A percentile compares a stretch with the other conserved stretches of the same genome.
These are phyloP conservation scores for Habroteleia sp. DNA, from an alignment of 2,888 invertebrate species.

Conservation along the genomic window DNA sequence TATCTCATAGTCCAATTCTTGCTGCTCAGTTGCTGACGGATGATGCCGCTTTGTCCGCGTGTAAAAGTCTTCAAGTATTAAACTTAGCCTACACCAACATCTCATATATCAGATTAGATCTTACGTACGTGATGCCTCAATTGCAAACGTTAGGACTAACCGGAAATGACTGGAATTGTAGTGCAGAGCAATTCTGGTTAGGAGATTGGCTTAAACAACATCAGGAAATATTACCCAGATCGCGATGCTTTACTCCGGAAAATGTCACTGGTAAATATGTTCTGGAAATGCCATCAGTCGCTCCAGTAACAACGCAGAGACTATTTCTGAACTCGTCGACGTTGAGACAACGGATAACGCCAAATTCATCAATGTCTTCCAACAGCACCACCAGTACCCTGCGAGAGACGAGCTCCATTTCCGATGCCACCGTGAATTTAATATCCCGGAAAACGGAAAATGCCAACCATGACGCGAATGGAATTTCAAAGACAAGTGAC, in stretches of 20 bases:
- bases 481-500: conserved; percentile 46
- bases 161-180: conserved; percentile 88
- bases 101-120: conserved; percentile 85
- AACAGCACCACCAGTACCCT: conserved; percentile 8
- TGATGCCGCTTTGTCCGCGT: conserved; percentile 87
- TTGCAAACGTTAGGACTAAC: conserved; percentile 85
- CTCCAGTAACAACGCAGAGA: conserved; percentile 41
- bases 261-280: conserved; percentile 69
- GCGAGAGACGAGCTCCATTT: conserved; percentile 27
- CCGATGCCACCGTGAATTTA: conserved; percentile 40
- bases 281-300: conserved; percentile 69
- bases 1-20: conserved; percentile 88
- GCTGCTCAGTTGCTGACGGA: conserved; percentile 87
- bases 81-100: conserved; percentile 86
- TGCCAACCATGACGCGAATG: conserved; percentile 43
- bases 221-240: conserved; percentile 76
- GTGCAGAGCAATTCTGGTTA: conserved; percentile 84
- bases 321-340: conserved; percentile 3
- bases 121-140: conserved; percentile 87
- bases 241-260: conserved; percentile 69
- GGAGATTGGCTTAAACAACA: conserved; percentile 86
- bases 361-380: conserved; percentile 55
- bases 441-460: conserved; percentile 53
- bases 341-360: conserved; percentile 13
- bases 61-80: conserved; percentile 86